Evolutionary conservation across 2,797 vertebrate genomes (phyloP).

Genomic region (Nothura maculosa): DNA sequence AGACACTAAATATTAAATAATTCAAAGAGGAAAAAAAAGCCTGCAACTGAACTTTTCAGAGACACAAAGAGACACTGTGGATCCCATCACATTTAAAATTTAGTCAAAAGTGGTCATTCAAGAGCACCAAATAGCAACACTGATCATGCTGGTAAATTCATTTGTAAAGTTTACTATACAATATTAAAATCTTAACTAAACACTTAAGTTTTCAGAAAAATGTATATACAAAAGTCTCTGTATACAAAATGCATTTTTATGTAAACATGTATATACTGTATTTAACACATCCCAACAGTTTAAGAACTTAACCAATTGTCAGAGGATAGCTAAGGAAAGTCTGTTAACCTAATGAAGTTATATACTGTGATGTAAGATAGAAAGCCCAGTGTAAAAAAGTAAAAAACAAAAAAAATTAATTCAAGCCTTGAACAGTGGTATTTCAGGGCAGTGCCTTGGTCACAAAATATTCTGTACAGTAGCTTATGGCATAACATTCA

Average conservation of each 20-base stretch:
- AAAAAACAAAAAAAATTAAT: constrained; percentile 50
- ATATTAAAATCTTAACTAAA: constrained; percentile 72
- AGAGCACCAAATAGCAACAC: constrained; percentile 70
- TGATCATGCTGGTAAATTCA: constrained; percentile 67
- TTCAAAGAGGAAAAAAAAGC: background rate
- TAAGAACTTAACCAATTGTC: constrained; percentile 31
- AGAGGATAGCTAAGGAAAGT: constrained; percentile 37
- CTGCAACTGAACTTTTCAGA: constrained; percentile 23
- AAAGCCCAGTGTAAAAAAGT: constrained; percentile 75
- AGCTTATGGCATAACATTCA: constrained; percentile 61
- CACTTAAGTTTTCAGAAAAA: constrained; percentile 74
- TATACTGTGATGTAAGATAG: constrained; percentile 44
- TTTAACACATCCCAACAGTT: constrained; percentile 61
- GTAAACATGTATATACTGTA: constrained; percentile 70
- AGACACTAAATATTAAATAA: background rate
- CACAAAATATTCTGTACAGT: constrained; percentile 36
- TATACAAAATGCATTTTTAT: constrained; percentile 74
- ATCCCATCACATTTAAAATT: constrained; percentile 40
- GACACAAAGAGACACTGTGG: constrained; percentile 33
- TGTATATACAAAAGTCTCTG: constrained; percentile 74
- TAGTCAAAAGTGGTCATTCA: constrained; percentile 46
- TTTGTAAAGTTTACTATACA: constrained; percentile 61
- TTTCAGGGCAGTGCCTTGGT: constrained; percentile 43
- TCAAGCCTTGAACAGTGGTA: constrained; percentile 65
- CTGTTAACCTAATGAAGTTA: constrained; percentile 20